A percentile compares a stretch with the other conserved stretches of the same genome.
These are phyloP conservation scores for Dolichomitus sp. DNA, from an alignment of 2,888 invertebrate genomes.

Conservation along the genomic window DNA sequence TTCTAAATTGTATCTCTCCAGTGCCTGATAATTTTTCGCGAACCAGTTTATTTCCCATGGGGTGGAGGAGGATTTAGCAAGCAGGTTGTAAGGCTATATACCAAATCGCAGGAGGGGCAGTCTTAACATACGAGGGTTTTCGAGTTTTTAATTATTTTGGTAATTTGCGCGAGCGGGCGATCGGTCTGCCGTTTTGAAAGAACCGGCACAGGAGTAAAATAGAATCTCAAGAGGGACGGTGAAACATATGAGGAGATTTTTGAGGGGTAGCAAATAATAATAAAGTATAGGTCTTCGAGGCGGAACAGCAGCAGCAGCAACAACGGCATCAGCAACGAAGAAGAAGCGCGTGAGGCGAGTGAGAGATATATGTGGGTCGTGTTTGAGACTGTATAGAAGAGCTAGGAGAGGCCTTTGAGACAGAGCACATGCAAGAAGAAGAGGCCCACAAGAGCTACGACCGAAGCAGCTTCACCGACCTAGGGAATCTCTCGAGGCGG, in stretches of 20 bases:
- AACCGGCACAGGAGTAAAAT: conserved; percentile 38
- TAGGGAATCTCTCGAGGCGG: conserved; percentile 27
- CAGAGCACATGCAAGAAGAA: conserved; percentile 23
- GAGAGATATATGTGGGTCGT: conserved; percentile 78
- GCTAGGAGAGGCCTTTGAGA: conserved; percentile 8
- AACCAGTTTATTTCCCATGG: conserved; percentile 62
- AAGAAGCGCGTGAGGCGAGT: conserved; percentile 25
- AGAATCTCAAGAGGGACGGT: conserved; percentile 29
- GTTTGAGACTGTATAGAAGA: conserved; percentile 16
- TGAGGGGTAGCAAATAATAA: conserved; percentile 84
- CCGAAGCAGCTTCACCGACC: conserved; percentile 11
- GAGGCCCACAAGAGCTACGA: conserved; percentile 28
- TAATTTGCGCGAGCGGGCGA: conserved; percentile 80
- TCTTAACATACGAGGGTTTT: conserved; percentile 58
- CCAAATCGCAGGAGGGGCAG: neutral
- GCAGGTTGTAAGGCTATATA: neutral
- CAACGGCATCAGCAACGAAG: conserved; percentile 22
- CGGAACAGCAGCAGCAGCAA: conserved; percentile 59
- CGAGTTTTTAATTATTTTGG: conserved; percentile 83
- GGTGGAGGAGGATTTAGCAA: neutral
- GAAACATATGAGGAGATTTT: conserved; percentile 19
- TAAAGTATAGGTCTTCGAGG: conserved; percentile 84
- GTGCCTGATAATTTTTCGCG: conserved; percentile 53
- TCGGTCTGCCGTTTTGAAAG: conserved; percentile 62
- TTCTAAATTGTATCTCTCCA: conserved; percentile 24